Percentiles rank a stretch among this genome's conserved stretches.
These are phyloP conservation scores for Archivesica marissinica DNA, from an alignment of 1,140 invertebrate genomes.

Conservation along the genomic window DNA sequence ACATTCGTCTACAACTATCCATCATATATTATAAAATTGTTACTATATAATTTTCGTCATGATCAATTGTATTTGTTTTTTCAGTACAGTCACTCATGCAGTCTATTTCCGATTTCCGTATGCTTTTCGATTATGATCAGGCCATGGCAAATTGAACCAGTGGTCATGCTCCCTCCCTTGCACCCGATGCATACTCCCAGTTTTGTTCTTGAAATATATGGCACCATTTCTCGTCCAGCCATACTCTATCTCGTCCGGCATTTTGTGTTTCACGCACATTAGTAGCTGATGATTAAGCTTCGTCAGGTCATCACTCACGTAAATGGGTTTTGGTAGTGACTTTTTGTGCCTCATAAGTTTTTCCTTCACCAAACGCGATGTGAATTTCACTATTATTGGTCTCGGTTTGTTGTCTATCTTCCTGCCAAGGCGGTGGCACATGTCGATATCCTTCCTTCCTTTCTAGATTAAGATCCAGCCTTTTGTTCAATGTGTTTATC, in stretches of 20 bases:
- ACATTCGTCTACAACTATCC: too few species aligned
- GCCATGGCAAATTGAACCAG: constrained; percentile 19
- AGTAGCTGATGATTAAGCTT: neutral
- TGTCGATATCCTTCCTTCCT: constrained; percentile 1
- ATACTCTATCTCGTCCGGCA: neutral
- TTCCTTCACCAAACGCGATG: neutral
- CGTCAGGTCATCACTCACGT: constrained; percentile 1
- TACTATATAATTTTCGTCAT: too few species aligned
- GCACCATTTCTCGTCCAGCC: neutral
- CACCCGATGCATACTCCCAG: neutral
- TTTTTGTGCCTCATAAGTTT: neutral
- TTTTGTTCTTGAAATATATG: neutral
- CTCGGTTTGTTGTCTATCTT: neutral
- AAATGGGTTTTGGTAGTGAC: neutral
- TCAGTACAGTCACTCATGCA: too few species aligned
- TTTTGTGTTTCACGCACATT: neutral
- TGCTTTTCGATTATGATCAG: too few species aligned
- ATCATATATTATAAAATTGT: too few species aligned
- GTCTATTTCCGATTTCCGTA: too few species aligned
- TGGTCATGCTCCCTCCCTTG: neutral
- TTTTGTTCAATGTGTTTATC: neutral
- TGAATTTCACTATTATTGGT: constrained; percentile 12
- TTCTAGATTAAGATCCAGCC: neutral
- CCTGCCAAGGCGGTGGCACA: neutral
- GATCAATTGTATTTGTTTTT: too few species aligned